Evolutionary conservation across 2,888 invertebrate species (phyloP).

Genomic region (Teinopalpus imperialis): DNA sequence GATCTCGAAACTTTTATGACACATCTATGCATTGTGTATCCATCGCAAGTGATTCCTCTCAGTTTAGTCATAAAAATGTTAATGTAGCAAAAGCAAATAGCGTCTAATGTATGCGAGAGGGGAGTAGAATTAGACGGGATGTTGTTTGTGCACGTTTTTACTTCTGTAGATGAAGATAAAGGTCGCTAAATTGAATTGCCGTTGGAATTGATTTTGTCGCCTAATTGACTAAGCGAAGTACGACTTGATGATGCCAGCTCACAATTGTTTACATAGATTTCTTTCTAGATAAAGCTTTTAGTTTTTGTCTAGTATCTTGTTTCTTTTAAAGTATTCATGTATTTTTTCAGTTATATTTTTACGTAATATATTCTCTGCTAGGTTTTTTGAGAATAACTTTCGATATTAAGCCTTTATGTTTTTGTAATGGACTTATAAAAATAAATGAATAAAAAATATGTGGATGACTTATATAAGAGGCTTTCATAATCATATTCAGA

Average conservation of each 20-base stretch:
- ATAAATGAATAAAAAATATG: too few species aligned
- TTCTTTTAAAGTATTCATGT: too few species aligned
- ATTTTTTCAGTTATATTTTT: too few species aligned
- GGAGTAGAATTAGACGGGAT: constrained; percentile 58
- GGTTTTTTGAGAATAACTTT: too few species aligned
- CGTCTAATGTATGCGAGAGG: constrained; percentile 75
- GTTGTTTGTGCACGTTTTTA: constrained; percentile 43
- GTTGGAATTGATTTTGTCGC: constrained; percentile 44
- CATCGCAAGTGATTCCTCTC: constrained; percentile 71
- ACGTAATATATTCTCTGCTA: too few species aligned
- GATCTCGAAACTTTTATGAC: constrained; percentile 10
- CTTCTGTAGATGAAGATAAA: constrained; percentile 48
- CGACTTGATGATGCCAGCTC: background rate
- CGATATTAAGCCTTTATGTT: too few species aligned
- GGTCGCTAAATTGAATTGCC: constrained; percentile 52
- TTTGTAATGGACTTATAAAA: too few species aligned
- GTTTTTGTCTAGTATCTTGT: too few species aligned
- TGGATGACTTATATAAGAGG: too few species aligned
- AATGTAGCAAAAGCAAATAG: constrained; percentile 78
- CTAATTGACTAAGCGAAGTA: constrained; percentile 17
- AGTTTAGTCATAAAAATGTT: constrained; percentile 80
- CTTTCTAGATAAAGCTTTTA: too few species aligned
- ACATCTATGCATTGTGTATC: constrained; percentile 41
- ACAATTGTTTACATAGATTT: too few species aligned
- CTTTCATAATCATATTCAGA: too few species aligned